Conservation (phyloP, 2,888 invertebrate species). For the Lacanobia oleracea region DNA sequence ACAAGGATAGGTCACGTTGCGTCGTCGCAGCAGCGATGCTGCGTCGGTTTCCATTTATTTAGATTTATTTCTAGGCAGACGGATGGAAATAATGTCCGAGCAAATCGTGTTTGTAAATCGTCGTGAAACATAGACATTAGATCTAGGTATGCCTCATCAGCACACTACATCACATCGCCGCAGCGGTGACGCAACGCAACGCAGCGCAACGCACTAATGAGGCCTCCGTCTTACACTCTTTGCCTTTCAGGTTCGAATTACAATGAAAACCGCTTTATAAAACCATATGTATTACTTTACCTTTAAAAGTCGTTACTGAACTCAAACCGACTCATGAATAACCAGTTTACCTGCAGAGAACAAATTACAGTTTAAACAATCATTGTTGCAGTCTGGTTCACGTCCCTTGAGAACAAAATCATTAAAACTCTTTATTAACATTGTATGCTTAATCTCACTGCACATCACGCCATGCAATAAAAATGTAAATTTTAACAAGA, state of each 20-base stretch:
- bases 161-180: too few species aligned
- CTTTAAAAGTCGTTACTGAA: neutral
- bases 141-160: too few species aligned
- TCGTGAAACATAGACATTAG: too few species aligned
- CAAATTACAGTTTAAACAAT: constrained; percentile 8
- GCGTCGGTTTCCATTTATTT: too few species aligned
- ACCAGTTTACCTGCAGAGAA: neutral
- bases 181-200: too few species aligned
- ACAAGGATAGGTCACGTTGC: too few species aligned
- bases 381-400: constrained; percentile 10
- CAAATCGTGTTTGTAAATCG: too few species aligned
- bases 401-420: constrained; percentile 1
- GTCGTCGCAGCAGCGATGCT: too few species aligned
- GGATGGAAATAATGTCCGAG: too few species aligned
- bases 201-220: too few species aligned
- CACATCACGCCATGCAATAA: constrained; percentile 18
- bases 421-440: constrained; percentile 20
- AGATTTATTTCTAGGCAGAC: too few species aligned
- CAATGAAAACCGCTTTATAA: neutral
- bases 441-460: constrained; percentile 8
- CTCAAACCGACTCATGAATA: neutral
- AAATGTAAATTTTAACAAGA: constrained; percentile 39
- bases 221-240: too few species aligned
- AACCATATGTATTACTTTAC: neutral
- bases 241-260: neutral